Conservation (phyloP, 2,888 invertebrate genomes). For the Pseudococcus viburni region DNA sequence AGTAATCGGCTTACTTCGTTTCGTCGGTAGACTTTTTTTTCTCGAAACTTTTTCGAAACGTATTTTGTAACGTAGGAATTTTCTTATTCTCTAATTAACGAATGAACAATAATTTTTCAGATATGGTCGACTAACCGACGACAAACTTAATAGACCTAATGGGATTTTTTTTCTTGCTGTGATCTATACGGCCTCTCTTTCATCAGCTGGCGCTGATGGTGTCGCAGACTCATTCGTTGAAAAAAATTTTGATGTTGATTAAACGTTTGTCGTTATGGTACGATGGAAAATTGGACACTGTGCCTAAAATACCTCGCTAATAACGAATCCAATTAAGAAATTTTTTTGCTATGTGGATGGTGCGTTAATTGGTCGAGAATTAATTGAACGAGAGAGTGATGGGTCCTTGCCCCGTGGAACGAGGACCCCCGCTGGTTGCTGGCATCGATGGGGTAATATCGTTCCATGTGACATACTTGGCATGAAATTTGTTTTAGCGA, state of each 20-base stretch:
- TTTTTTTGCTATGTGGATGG: neutral
- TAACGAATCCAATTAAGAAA: neutral
- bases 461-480: slow-evolving; percentile 32
- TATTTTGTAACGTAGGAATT: neutral
- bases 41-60: neutral
- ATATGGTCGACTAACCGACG: slow-evolving; percentile 25
- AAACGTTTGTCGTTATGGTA: neutral
- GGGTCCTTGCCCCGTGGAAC: neutral
- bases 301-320: neutral
- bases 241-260: slow-evolving; percentile 2
- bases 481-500: neutral
- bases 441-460: neutral
- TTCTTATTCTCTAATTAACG: slow-evolving; percentile 18
- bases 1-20: slow-evolving; percentile 5
- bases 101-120: slow-evolving; percentile 3
- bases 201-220: neutral
- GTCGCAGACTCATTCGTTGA: neutral
- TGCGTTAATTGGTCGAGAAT: neutral
- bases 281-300: neutral
- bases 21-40: neutral
- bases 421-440: neutral
- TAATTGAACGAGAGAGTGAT: neutral
- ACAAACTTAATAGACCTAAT: neutral
- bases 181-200: neutral
- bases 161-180: neutral